Percentiles rank a stretch among this genome's conserved stretches.
Evolutionary conservation across 2,113 vertebrate genomes (phyloP).

Genomic region (Erpornis zantholeuca): DNA sequence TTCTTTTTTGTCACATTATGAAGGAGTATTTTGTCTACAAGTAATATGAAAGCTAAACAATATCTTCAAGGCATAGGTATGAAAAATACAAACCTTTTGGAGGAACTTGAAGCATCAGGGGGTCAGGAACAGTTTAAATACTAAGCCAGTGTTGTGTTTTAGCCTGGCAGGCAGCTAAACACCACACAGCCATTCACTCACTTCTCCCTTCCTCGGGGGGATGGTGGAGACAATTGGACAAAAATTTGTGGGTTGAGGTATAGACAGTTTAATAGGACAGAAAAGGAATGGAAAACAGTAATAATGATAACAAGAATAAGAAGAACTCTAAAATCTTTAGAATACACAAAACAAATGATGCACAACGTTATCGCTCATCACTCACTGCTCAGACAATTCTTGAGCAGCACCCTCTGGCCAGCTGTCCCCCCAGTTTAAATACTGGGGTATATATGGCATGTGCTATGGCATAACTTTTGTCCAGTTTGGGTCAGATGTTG

Average conservation of each 20-base stretch:
- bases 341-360: background rate
- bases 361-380: background rate
- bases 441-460: background rate
- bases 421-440: background rate
- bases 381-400: background rate
- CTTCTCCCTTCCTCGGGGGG: background rate
- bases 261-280: background rate
- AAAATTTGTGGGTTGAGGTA: background rate
- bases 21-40: background rate
- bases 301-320: background rate
- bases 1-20: accelerated
- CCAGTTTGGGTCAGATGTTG: background rate
- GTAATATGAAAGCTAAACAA: background rate
- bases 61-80: background rate
- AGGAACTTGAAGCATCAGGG: background rate
- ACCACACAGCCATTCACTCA: background rate
- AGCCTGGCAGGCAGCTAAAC: background rate
- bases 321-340: background rate
- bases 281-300: background rate
- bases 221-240: background rate
- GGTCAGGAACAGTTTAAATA: background rate
- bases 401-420: background rate
- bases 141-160: background rate
- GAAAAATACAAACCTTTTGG: background rate
- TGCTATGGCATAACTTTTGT: background rate